Evolutionary conservation across 2,888 invertebrate species (phyloP).

Genomic region (Gastrophysa polygoni): DNA sequence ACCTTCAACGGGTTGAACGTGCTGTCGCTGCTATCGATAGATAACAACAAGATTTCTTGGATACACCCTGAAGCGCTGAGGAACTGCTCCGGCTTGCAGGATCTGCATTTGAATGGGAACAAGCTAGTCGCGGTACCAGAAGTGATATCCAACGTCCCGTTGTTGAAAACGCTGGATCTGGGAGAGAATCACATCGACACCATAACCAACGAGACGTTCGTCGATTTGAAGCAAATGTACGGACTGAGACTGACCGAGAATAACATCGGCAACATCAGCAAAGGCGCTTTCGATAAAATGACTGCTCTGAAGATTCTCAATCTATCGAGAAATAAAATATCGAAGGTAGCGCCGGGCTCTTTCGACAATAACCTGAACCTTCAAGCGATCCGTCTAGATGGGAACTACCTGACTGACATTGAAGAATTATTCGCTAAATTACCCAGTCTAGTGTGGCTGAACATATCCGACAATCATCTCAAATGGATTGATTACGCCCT

Average conservation of each 20-base stretch:
- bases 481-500: constrained; percentile 85
- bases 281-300: constrained; percentile 80
- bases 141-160: constrained; percentile 74
- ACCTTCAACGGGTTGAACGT: constrained; percentile 79
- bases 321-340: constrained; percentile 82
- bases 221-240: constrained; percentile 79
- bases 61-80: constrained; percentile 77
- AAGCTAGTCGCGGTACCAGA: constrained; percentile 76
- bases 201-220: constrained; percentile 80
- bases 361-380: constrained; percentile 80
- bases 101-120: constrained; percentile 83
- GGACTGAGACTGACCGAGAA: constrained; percentile 85
- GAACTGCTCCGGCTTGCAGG: constrained; percentile 81
- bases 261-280: constrained; percentile 78
- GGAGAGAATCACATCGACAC: constrained; percentile 84
- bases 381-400: constrained; percentile 81
- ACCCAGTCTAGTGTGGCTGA: constrained; percentile 82
- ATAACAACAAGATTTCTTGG: constrained; percentile 78
- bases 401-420: constrained; percentile 80
- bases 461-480: constrained; percentile 84
- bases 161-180: constrained; percentile 80
- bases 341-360: constrained; percentile 76
- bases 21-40: constrained; percentile 76
- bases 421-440: constrained; percentile 79
- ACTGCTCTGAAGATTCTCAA: constrained; percentile 80